Evolutionary conservation across 1,140 invertebrate species (phyloP), one percentile per base, ranked within the genome.

Genomic region (Drosophila virilis): DNA sequence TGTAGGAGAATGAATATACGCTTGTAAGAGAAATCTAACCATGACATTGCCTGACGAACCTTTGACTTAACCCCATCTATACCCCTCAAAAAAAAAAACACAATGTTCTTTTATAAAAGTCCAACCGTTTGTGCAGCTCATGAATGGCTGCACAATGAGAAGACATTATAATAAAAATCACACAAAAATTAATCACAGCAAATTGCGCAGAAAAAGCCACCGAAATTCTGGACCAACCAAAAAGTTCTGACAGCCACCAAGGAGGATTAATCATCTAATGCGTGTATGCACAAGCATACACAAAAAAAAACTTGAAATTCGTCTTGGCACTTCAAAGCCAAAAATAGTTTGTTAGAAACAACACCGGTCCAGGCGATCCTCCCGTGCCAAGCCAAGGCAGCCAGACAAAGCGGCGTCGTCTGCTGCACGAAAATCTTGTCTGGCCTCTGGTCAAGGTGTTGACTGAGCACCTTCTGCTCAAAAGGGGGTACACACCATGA

Each of bases 201-300:
- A 86, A 86, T 86, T 86, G 83, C 83, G 83, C 83, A 86, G 67
- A 83, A 86, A 88, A 86, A 82, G 50, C 69, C 62, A 88, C 83
- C 83, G 72, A 66, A 76, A 77, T 74, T 51, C 33, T 37, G 38
- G 28, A 52, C 66, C 69, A 72, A 66, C 58, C 43, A 61, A 77
- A 77, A 62, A 71, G 46, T 66, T 75, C 72, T 78, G 76, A 78
- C 76, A 78, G 73, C 65, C 62, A 60, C 51, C 64, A 6, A 74
- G 35, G 32, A 71, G 83, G 83, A 86, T 86, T 86, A 86, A 86
- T 86, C 83, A 86, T 86, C 76, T 77, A 88, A 80, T 80, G 51
- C 51, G 48, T 64, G 48, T 57, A 45, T 58, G 50, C 37, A 37
- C 8, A 13, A 22, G 54, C n/a, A 43, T 7, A 42, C 50, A 48